Evolutionary conservation across 2,113 vertebrate genomes (phyloP).

Genomic region (Anolis carolinensis): DNA sequence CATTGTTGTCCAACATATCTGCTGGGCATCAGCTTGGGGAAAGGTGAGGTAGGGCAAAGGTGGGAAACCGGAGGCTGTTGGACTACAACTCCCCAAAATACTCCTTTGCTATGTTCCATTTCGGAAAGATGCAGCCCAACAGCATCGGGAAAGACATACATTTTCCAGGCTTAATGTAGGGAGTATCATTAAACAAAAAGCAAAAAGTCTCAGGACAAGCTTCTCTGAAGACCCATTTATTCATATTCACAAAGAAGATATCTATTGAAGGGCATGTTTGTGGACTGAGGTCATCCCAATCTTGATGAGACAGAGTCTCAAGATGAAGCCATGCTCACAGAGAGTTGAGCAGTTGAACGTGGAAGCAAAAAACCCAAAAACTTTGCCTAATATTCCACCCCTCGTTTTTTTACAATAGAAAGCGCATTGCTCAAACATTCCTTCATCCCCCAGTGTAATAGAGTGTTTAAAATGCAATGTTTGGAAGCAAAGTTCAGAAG

Average conservation of each 20-base stretch:
- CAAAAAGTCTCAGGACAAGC: constrained; percentile 40
- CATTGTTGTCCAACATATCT: no score
- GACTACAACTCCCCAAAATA: neutral
- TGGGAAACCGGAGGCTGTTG: no score
- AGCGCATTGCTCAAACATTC: neutral
- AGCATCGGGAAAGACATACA: neutral
- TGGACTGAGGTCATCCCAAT: neutral
- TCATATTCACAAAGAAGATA: constrained; percentile 55
- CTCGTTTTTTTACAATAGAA: neutral
- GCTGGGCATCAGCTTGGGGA: no score
- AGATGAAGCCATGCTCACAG: neutral
- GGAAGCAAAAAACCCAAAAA: no score
- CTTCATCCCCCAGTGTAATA: neutral
- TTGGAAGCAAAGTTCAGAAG: neutral
- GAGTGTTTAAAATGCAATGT: neutral
- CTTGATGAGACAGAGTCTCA: no score
- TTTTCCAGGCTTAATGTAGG: neutral
- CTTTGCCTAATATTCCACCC: neutral
- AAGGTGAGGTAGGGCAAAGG: no score
- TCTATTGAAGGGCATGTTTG: constrained; percentile 11
- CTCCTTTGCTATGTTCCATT: no score
- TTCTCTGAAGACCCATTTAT: constrained; percentile 40
- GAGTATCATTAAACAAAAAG: constrained; percentile 18
- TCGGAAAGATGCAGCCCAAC: neutral
- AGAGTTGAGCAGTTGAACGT: neutral